Percentiles rank a stretch among this genome's conserved stretches.
Conservation (phyloP, 2,113 vertebrate genomes). For the Caracal caracal region DNA sequence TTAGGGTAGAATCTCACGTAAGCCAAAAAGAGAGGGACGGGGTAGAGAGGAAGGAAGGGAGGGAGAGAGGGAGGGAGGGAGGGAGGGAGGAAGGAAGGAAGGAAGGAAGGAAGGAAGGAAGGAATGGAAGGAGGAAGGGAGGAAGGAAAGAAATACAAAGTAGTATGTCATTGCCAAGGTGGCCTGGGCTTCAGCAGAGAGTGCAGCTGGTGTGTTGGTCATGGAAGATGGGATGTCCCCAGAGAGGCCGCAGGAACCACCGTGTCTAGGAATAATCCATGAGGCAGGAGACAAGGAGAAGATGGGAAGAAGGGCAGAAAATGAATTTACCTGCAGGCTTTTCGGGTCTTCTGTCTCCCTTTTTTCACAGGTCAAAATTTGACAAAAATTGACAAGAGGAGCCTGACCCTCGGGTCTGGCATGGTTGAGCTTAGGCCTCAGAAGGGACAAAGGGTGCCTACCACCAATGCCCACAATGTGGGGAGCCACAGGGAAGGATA, state of each 20-base stretch:
- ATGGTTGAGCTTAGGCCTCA: not conserved
- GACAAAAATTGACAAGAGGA: not conserved
- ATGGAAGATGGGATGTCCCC: not conserved
- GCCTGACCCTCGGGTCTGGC: not conserved
- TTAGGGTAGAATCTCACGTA: not conserved
- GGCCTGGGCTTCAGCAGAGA: not conserved
- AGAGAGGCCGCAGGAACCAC: not conserved
- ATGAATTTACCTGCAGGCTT: not conserved
- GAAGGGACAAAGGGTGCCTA: not conserved
- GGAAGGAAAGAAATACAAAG: not conserved
- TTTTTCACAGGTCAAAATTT: not conserved
- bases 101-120: not conserved
- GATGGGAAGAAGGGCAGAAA: not conserved
- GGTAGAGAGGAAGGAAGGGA: too few species aligned
- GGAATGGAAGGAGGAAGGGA: not conserved
- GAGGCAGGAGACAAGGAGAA: not conserved
- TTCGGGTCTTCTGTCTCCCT: not conserved
- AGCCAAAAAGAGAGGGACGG: not conserved
- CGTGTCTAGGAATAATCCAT: not conserved
- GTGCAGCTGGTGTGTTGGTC: not conserved
- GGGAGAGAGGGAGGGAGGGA: too few species aligned
- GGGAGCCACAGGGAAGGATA: not conserved
- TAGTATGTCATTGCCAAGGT: not conserved
- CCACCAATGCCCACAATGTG: accelerated
- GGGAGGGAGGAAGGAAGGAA: not conserved